Conservation (phyloP, 2,797 vertebrate genomes). For the Rallus crepitans region DNA sequence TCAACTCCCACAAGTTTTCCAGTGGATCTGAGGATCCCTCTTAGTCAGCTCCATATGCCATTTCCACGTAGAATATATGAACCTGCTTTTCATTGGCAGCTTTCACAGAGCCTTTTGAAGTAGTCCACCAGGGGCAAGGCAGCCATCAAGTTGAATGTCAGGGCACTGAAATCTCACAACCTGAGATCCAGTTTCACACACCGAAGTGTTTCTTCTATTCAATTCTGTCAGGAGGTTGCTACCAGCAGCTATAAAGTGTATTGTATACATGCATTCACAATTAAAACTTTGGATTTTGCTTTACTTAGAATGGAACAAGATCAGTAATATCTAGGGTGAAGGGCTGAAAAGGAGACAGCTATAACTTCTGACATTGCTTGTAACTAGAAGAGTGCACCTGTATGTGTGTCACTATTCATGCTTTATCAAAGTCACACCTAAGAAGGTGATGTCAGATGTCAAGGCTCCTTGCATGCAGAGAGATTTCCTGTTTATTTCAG, state of each 20-base stretch:
- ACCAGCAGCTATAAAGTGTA: background rate
- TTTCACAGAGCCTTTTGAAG: constrained; percentile 61
- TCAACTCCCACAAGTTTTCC: constrained; percentile 68
- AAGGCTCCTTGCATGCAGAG: background rate
- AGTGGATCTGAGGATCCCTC: constrained; percentile 58
- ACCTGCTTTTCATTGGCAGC: constrained; percentile 53
- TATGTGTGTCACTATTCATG: background rate
- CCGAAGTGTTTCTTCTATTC: background rate
- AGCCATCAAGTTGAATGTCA: constrained; percentile 47
- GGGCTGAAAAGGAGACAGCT: background rate
- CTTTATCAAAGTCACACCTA: background rate
- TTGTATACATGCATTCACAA: background rate
- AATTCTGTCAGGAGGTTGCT: constrained; percentile 8
- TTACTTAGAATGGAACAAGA: background rate
- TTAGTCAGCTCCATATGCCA: constrained; percentile 66
- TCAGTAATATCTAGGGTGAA: background rate
- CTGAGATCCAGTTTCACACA: background rate
- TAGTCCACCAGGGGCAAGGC: constrained; percentile 50
- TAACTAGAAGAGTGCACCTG: background rate
- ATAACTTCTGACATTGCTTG: background rate
- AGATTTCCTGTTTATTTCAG: background rate
- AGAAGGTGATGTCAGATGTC: accelerated
- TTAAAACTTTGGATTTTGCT: background rate
- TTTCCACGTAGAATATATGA: constrained; percentile 45
- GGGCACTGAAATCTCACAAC: constrained; percentile 32